Conservation (phyloP, 2,797 vertebrate genomes). For the Taeniopygia guttata region DNA sequence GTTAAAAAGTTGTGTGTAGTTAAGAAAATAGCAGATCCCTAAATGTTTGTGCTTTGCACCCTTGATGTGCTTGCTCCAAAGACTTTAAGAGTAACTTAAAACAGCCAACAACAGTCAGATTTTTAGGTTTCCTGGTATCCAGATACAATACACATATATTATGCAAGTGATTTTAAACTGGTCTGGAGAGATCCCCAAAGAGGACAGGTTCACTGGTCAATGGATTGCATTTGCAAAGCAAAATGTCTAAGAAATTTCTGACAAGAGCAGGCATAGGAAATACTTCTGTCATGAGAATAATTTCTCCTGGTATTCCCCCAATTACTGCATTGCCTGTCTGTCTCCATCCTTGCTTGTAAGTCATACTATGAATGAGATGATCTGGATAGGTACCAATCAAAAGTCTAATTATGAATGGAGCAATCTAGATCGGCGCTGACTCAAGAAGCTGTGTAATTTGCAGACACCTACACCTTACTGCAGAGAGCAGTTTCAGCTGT, state of each 20-base stretch:
- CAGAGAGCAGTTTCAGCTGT: slow-evolving; percentile 42
- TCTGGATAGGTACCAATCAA: slow-evolving; percentile 67
- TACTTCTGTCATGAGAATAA: slow-evolving; percentile 40
- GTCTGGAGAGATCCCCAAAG: background rate
- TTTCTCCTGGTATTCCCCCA: slow-evolving; percentile 61
- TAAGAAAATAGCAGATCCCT: background rate
- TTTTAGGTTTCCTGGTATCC: background rate
- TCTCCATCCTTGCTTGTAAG: slow-evolving; percentile 58
- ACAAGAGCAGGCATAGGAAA: slow-evolving; percentile 34
- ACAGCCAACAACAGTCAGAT: background rate
- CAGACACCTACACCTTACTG: slow-evolving; percentile 64
- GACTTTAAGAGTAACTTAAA: background rate
- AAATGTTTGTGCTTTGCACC: background rate
- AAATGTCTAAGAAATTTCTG: slow-evolving; percentile 32
- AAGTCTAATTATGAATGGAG: slow-evolving; percentile 64
- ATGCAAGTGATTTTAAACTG: background rate
- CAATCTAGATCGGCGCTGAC: slow-evolving; percentile 35
- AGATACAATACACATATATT: background rate
- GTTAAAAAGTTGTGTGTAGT: background rate
- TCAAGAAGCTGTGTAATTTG: slow-evolving; percentile 65
- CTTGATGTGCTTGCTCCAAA: background rate
- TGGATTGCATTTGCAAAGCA: background rate
- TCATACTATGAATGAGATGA: slow-evolving; percentile 62
- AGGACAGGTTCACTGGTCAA: background rate
- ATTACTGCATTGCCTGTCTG: slow-evolving; percentile 68